phyloP scores from a whole-genome alignment of 53 echinoderm and acorn worm species.

The Astropecten irregularis region DNA sequence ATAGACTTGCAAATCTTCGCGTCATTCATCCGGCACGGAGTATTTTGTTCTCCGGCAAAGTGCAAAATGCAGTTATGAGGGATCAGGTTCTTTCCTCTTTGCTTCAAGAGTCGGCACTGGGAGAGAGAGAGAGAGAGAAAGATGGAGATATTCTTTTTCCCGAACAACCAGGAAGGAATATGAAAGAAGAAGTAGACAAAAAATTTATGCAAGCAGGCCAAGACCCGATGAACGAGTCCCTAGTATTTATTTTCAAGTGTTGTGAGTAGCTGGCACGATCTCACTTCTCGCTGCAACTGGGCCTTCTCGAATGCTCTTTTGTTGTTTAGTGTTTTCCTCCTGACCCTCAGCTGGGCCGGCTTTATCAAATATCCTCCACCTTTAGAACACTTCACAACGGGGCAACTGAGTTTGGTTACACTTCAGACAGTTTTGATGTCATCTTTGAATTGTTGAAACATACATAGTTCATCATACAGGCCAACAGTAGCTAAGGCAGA shows the following conservation, averaged over 20 bases:
- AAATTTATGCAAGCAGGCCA: not conserved
- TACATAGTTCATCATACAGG: too few species aligned
- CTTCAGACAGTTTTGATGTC: too few species aligned
- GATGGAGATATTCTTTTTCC: too few species aligned
- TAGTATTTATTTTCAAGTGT: constrained; percentile 15
- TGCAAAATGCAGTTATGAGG: constrained; percentile 5
- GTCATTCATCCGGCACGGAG: constrained; percentile 16
- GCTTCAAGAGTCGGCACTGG: not conserved
- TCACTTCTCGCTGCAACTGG: not conserved
- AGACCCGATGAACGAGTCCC: not conserved
- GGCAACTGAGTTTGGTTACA: constrained; percentile 20
- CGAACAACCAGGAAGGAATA: not conserved
- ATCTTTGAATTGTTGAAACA: too few species aligned
- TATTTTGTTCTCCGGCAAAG: constrained; percentile 36
- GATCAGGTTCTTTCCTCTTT: constrained; percentile 29
- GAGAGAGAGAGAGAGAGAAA: not conserved
- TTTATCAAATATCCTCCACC: constrained; percentile 40
- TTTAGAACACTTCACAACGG: constrained; percentile 14
- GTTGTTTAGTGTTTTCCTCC: not conserved
- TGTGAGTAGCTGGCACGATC: not conserved
- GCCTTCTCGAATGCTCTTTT: constrained; percentile 9
- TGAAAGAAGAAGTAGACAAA: not conserved
- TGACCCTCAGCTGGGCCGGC: not conserved
- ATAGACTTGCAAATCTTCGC: constrained; percentile 30
- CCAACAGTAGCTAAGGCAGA: too few species aligned